These are phyloP conservation scores for Hiodon alosoides DNA, from an alignment of 2,113 vertebrate genomes.

Conservation along the genomic window DNA sequence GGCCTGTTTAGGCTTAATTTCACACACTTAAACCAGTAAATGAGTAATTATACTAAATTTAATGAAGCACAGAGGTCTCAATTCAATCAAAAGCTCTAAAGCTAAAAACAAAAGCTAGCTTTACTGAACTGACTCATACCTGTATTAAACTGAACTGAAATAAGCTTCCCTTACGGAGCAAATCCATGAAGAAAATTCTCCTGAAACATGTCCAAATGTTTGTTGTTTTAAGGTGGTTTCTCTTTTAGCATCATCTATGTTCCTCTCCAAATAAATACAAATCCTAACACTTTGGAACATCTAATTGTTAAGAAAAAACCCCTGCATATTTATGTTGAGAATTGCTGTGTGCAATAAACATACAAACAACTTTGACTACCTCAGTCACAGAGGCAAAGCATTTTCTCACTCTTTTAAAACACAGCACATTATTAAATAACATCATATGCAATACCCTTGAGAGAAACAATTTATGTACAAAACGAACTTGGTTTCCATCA, in stretches of 20 bases:
- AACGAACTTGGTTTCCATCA: background rate
- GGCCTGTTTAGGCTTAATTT: background rate
- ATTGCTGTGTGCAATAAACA: background rate
- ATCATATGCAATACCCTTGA: constrained; percentile 66
- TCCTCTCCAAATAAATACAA: background rate
- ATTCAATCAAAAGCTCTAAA: background rate
- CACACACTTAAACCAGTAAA: background rate
- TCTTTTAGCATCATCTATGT: background rate
- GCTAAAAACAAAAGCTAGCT: too few relatives aligned
- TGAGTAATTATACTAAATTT: too few relatives aligned
- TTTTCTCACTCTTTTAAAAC: constrained; percentile 35
- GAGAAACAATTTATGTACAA: constrained; percentile 38
- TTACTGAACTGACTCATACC: too few relatives aligned
- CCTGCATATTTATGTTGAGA: background rate
- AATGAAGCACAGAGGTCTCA: background rate
- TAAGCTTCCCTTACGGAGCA: too few relatives aligned
- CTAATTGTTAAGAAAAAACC: background rate
- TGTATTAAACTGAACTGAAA: too few relatives aligned
- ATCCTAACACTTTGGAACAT: constrained; percentile 2
- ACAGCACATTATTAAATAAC: constrained; percentile 76
- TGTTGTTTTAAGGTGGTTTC: too few relatives aligned
- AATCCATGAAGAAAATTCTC: too few relatives aligned
- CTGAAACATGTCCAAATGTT: too few relatives aligned
- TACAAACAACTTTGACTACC: background rate
- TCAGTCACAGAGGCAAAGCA: background rate